Evolutionary conservation across 2,888 invertebrate species (phyloP).

Genomic region (Eupithecia pulchellata): DNA sequence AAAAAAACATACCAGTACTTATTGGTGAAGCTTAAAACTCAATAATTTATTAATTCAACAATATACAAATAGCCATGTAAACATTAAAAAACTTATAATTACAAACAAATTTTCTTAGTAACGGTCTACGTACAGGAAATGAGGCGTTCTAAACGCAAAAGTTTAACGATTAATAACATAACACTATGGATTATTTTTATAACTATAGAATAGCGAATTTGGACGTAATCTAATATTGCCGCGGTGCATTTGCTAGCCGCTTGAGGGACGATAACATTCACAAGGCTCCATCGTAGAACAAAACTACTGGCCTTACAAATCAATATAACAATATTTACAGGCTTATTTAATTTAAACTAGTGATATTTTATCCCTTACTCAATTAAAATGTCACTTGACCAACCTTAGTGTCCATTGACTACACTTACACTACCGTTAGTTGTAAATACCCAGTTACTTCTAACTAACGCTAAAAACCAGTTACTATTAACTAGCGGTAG

Average conservation of each 20-base stretch:
- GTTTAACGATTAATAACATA: slow-evolving; percentile 70
- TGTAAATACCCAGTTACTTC: too few relatives aligned
- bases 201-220: slow-evolving; percentile 63
- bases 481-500: background rate
- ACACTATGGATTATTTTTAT: slow-evolving; percentile 48
- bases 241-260: slow-evolving; percentile 67
- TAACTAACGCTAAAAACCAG: background rate
- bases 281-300: slow-evolving; percentile 35
- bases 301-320: slow-evolving; percentile 5
- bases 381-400: background rate
- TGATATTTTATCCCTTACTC: slow-evolving; percentile 4
- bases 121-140: slow-evolving; percentile 62
- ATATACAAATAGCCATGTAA: slow-evolving; percentile 82
- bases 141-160: slow-evolving; percentile 82
- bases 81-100: slow-evolving; percentile 80
- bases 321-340: slow-evolving; percentile 21
- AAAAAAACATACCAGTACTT: slow-evolving; percentile 33
- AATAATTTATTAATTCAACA: slow-evolving; percentile 83
- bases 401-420: too few relatives aligned
- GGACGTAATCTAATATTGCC: slow-evolving; percentile 85
- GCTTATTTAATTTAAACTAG: background rate
- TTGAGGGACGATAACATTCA: slow-evolving; percentile 72
- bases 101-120: slow-evolving; percentile 65
- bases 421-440: too few relatives aligned
- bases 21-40: slow-evolving; percentile 69